Evolutionary conservation across 2,113 vertebrate genomes (phyloP), one percentile per base, ranked within the genome.

Genomic region (Eupsittula cactorum): DNA sequence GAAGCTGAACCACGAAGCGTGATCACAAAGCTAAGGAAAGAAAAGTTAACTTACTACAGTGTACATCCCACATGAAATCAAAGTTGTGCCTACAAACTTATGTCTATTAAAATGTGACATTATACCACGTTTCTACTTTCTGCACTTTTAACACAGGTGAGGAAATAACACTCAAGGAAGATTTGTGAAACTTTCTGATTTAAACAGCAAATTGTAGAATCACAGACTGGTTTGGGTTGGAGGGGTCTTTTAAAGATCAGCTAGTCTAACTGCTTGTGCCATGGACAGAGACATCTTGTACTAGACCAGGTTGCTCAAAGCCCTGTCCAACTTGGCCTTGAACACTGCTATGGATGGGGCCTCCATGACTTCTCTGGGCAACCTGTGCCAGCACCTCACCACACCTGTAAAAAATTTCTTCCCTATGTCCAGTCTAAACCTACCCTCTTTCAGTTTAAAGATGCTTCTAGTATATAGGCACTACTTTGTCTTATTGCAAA

Each of bases 221-320:
- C 20, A 28, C 29, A 46, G 19, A 76, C 41, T 24, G 2, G 6
- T 37, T 86, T 83, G 28, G 6, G 4, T 46, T 79, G 50, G 49
- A 82, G 74, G 6, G 5, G 21, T 25, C 9, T 29, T 70, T 35
- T 46, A 71, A 90, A 80, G 13, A 64, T 37, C 11, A 20, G 35
- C 3, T 50, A 24, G 10, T 25, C 20, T 35, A 68, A 68, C 2
- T 1, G 4, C 9, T 9, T 1, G 9, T 74, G 28, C 11, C 23
- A 49, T 16, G 39, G 28, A 9, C 10, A 57, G 27, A 3, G 8
- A 20, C 20, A 47, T 1, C 33, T 78, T 29, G 2, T 15, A 41
- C 25, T 42, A 42, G 16, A 35, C 3, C 15, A 46, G 5, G 3
- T 17, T 75, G 7, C 41, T 65, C 29, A 90, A 57, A 78, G 29